Conservation (phyloP, 2,888 invertebrate genomes). For the Sinelater perroti region DNA sequence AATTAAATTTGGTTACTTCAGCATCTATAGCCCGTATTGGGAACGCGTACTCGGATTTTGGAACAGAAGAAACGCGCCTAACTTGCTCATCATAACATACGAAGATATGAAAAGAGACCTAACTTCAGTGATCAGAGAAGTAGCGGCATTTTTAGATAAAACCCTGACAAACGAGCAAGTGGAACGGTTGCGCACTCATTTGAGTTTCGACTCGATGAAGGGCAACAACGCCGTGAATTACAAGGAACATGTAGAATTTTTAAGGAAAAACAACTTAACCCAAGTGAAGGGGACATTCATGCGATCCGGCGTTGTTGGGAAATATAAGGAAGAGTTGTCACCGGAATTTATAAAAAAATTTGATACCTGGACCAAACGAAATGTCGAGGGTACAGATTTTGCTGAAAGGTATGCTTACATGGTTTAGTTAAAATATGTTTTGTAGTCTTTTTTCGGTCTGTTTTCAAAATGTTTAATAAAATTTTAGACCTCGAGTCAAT, state of each 20-base stretch:
- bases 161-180: constrained; percentile 54
- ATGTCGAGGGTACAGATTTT: constrained; percentile 67
- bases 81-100: constrained; percentile 80
- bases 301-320: constrained; percentile 61
- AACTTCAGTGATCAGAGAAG: constrained; percentile 55
- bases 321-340: constrained; percentile 67
- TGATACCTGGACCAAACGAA: constrained; percentile 73
- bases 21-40: constrained; percentile 47
- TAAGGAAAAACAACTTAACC: constrained; percentile 49
- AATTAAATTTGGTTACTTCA: neutral
- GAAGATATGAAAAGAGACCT: constrained; percentile 82
- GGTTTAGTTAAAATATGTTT: too few species aligned
- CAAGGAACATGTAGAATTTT: constrained; percentile 46
- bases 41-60: constrained; percentile 67
- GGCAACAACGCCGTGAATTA: constrained; percentile 52
- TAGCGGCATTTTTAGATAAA: constrained; percentile 59
- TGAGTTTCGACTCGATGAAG: constrained; percentile 64
- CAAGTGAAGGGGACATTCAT: constrained; percentile 59
- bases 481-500: too few species aligned
- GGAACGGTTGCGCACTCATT: constrained; percentile 57
- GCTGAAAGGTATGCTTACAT: too few species aligned
- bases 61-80: constrained; percentile 73
- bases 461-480: too few species aligned
- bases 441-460: too few species aligned
- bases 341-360: constrained; percentile 75